Base-by-base conservation (phyloP, 2,113 vertebrate genomes). In the Eulemur rufifrons region DNA sequence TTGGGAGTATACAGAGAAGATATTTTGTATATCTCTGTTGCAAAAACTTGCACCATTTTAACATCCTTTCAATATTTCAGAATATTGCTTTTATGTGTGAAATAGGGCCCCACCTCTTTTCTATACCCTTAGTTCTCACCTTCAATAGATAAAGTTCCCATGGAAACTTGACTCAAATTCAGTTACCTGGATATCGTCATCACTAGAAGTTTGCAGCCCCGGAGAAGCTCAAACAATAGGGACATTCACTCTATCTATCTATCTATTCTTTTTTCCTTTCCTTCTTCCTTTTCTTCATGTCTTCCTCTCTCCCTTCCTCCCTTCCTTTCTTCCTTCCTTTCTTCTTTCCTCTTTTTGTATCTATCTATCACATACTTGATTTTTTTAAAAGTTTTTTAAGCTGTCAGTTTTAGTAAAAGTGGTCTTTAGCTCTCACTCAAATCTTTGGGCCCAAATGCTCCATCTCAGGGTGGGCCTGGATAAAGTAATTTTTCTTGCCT, bases 231-330 rank as follows among this genome's bases (percentile, higher is more conserved):
- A 81, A n/a, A 21, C 45, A 45, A 54, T 17, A 32, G 1, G 14
- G 6, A 32, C 4, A 20, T 3, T 37, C 3, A 61, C 3, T 39
- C 50, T 14, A 1, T 39, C 54, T 21, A 8, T 29, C 61, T n/a
- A 18, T 20, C 34, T 37, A 20, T 20, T 20, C 12, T 71, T 42
- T 42, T 39, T 42, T 29, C 1, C n/a, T 61, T 32, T 27, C 54
- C 6, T 17, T 4, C 23, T 25, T 6, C 14, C 64, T 34, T 69
- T 37, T 34, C 15, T 37, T 37, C 66, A n/a, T 37, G 6, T 66
- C n/a, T 29, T 9, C 8, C 69, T 20, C 5, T 2, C 37, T 20
- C 5, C 2, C 37, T 4, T 2, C 11, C 11, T 2, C 12, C 3
- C 1, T 15, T 25, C 5, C n/a, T 2, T 45, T 6, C 39, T 71